A percentile compares a stretch with the other conserved stretches of the same genome.
These are phyloP conservation scores for Tribolium madens DNA, from an alignment of 1,140 invertebrate species.

Conservation along the genomic window DNA sequence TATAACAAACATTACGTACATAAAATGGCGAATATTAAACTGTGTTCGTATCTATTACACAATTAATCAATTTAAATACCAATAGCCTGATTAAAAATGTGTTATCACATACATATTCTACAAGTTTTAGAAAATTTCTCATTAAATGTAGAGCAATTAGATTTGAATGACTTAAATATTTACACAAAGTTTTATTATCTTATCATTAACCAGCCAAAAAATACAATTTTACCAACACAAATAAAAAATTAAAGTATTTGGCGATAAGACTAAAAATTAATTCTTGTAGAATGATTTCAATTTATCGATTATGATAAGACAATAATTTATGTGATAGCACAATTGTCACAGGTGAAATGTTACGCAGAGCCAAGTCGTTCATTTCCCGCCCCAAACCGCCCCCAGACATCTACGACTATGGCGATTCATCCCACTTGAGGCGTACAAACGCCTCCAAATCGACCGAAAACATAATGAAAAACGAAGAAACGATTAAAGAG, in stretches of 20 bases:
- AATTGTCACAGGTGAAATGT: slow-evolving; percentile 35
- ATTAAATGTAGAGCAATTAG: not conserved
- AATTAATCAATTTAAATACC: not conserved
- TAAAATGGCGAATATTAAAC: no score
- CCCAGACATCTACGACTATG: slow-evolving; percentile 30
- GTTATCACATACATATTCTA: not conserved
- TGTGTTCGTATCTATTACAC: not conserved
- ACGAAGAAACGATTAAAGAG: not conserved
- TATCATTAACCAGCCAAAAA: not conserved
- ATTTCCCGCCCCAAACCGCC: slow-evolving; percentile 30
- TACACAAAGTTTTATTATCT: not conserved
- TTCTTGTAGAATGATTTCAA: no score
- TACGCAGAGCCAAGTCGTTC: slow-evolving; percentile 56
- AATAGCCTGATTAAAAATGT: not conserved
- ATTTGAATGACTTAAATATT: not conserved
- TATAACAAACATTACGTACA: not conserved
- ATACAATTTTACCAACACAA: no score
- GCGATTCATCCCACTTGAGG: slow-evolving; percentile 44
- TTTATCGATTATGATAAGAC: not conserved
- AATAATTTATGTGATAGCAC: not conserved
- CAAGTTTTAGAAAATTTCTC: no score
- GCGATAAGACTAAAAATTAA: no score
- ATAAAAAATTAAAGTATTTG: no score
- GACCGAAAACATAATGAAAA: not conserved
- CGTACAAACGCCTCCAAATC: not conserved